Evolutionary conservation across 2,797 vertebrate genomes (phyloP), one percentile per base, ranked within the genome.

Genomic region (Galago senegalensis): DNA sequence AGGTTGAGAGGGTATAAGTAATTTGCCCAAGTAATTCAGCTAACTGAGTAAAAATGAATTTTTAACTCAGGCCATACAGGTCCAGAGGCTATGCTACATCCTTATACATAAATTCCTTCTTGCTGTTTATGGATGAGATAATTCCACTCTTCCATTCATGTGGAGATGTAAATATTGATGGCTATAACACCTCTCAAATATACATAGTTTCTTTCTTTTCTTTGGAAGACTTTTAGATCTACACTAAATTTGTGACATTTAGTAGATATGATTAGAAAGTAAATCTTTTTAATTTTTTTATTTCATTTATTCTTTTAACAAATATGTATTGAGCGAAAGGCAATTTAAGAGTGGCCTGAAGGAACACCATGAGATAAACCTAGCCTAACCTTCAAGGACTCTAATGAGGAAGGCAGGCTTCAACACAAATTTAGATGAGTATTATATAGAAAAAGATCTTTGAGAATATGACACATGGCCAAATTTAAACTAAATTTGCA

Each of bases 401-500:
- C 34, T 31, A 11, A 23, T 61, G 46, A 12, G 31, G 8, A 91
- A 87, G 27, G 23, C 37, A 70, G 16, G 3, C 2, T 29, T 14
- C 14, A 40, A 12, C 16, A 92, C 12, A 31, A 49, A 56, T 53
- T 86, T 21, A 40, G 2, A 16, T 20, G 27, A n/a, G 7, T 11
- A 8, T 86, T 70, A 37, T 61, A 65, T 4, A 60, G n/a, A 34
- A 70, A 85, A 84, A 76, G 60, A 1, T 56, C 5, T 79, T 72
- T 81, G 49, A 73, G 12, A 60, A 1, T n/a, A 10, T 60, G 69
- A 60, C 12, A 27, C 11, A 31, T 60, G 37, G 53, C 7, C 34
- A 73, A 37, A 96, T 85, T 85, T 69, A 81, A 97, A 70, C n/a
- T 43, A 72, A 70, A 69, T 91, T 17, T 80, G 14, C 0, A 79